These are phyloP conservation scores for Neosilurus mollespiculum DNA, from an alignment of 2,797 vertebrate genomes.

Conservation along the genomic window DNA sequence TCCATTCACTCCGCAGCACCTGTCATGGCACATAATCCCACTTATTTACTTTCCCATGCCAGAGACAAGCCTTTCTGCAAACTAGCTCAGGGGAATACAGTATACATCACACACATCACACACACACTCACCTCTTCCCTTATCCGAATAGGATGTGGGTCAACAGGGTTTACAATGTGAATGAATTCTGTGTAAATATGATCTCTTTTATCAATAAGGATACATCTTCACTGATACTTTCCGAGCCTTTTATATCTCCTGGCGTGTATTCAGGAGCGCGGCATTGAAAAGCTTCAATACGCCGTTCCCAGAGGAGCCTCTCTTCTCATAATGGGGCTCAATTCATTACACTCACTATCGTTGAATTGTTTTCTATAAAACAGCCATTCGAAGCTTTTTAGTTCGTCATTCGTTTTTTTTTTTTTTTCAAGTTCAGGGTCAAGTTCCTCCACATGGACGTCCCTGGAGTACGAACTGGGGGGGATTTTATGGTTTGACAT, in stretches of 20 bases:
- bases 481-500: neutral
- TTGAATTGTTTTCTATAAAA: constrained; percentile 65
- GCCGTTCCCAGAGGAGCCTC: constrained; percentile 64
- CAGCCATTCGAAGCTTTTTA: constrained; percentile 65
- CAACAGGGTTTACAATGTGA: constrained; percentile 69
- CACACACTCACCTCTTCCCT: constrained; percentile 59
- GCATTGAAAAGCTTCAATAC: constrained; percentile 69
- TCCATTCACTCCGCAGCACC: constrained; percentile 68
- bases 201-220: constrained; percentile 73
- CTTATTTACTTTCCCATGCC: constrained; percentile 80
- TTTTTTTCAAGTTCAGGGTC: constrained; percentile 13
- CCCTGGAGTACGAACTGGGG: constrained; percentile 20
- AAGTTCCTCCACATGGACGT: constrained; percentile 55
- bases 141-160: constrained; percentile 76
- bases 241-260: constrained; percentile 70
- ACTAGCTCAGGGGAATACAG: constrained; percentile 72
- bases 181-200: constrained; percentile 78
- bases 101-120: constrained; percentile 61
- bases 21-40: constrained; percentile 75
- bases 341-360: constrained; percentile 71
- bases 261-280: constrained; percentile 71
- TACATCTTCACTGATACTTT: constrained; percentile 69
- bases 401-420: constrained; percentile 63
- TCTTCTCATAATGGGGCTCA: constrained; percentile 62
- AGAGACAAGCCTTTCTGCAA: constrained; percentile 70